Percentiles rank a stretch among this genome's conserved stretches.
Evolutionary conservation across 2,113 vertebrate species (phyloP).

Genomic region (Hirundichthys speculiger): DNA sequence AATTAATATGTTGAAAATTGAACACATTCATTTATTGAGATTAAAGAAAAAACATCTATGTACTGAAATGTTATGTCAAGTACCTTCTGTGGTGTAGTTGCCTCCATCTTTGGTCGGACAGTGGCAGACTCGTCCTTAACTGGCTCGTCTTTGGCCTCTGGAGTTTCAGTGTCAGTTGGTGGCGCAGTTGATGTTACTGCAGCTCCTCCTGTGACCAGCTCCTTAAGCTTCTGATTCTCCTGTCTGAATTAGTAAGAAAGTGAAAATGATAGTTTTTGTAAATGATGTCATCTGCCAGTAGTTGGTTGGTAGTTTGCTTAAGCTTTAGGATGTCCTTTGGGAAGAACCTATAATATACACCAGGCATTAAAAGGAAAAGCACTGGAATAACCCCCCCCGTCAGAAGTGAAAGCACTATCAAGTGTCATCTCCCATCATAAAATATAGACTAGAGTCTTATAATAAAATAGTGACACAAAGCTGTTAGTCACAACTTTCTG

Average conservation of each 20-base stretch:
- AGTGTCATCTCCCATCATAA: not conserved
- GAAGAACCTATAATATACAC: constrained; percentile 69
- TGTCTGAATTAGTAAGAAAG: constrained; percentile 74
- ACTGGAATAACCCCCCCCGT: constrained; percentile 16
- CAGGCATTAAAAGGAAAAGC: constrained; percentile 21
- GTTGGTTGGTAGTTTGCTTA: not conserved
- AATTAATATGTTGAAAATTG: too few species aligned
- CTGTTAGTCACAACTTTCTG: not conserved
- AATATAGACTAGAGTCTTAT: not conserved
- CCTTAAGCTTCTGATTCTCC: constrained; percentile 94
- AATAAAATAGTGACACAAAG: not conserved
- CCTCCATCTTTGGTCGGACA: constrained; percentile 78
- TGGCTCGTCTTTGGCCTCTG: constrained; percentile 74
- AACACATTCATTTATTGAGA: too few species aligned
- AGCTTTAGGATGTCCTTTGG: constrained; percentile 44
- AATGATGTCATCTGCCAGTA: not conserved
- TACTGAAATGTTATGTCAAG: not conserved
- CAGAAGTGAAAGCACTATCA: constrained; percentile 52
- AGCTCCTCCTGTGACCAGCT: constrained; percentile 82
- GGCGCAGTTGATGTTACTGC: constrained; percentile 46
- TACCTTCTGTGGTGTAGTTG: constrained; percentile 86
- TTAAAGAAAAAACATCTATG: too few species aligned
- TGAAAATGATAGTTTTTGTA: constrained; percentile 39
- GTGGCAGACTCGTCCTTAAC: constrained; percentile 67
- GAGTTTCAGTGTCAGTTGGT: constrained; percentile 69